These are phyloP conservation scores for Triplophysa siluroides DNA, from an alignment of 2,113 vertebrate genomes.

Conservation along the genomic window DNA sequence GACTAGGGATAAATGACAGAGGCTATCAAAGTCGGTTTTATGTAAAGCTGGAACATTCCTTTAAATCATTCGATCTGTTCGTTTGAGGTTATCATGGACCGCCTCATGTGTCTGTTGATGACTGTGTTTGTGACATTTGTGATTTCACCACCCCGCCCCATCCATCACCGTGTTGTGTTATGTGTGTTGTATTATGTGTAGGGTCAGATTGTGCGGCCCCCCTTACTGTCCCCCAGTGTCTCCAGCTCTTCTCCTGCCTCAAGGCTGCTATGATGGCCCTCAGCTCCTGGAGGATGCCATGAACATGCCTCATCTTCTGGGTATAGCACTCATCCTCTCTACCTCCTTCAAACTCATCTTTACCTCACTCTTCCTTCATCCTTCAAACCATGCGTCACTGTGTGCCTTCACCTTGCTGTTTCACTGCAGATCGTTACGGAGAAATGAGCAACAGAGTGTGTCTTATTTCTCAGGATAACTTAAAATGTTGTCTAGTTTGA, in stretches of 20 bases:
- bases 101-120: slow-evolving; percentile 44
- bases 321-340: slow-evolving; percentile 57
- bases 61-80: slow-evolving; percentile 38
- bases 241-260: slow-evolving; percentile 76
- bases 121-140: slow-evolving; percentile 45
- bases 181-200: slow-evolving; percentile 63
- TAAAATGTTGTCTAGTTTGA: too few species aligned
- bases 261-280: slow-evolving; percentile 74
- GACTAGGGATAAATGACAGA: too few species aligned
- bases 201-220: slow-evolving; percentile 73
- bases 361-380: neutral
- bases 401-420: too few species aligned
- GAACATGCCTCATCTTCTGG: slow-evolving; percentile 73
- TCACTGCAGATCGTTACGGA: too few species aligned
- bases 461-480: too few species aligned
- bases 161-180: slow-evolving; percentile 51
- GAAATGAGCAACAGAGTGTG: too few species aligned
- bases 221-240: slow-evolving; percentile 74
- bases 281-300: slow-evolving; percentile 76
- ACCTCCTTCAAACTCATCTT: slow-evolving; percentile 20
- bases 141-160: slow-evolving; percentile 60
- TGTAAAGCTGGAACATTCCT: neutral
- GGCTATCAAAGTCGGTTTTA: too few species aligned
- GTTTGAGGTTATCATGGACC: slow-evolving; percentile 40
- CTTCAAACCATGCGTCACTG: neutral